Percentiles rank a stretch among this genome's conserved stretches.
Conservation (phyloP, 2,888 invertebrate species). For the Tineola bisselliella region DNA sequence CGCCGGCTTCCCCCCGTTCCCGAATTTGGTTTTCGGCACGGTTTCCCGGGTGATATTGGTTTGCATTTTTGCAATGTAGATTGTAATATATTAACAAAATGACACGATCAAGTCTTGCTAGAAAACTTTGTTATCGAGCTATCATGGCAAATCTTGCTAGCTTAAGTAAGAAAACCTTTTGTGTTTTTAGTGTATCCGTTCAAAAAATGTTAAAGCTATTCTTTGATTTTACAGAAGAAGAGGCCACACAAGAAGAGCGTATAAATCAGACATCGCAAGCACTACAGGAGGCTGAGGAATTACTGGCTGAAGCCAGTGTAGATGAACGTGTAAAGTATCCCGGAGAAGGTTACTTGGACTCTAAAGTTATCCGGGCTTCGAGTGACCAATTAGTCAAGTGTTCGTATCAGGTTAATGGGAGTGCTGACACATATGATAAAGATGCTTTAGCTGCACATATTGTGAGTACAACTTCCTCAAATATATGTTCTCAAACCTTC, state of each 20-base stretch:
- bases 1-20: too few species aligned
- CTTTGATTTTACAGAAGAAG: slow-evolving; percentile 30
- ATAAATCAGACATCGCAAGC: slow-evolving; percentile 38
- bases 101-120: neutral
- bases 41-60: too few species aligned
- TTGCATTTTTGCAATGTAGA: too few species aligned
- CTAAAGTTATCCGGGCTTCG: slow-evolving; percentile 43
- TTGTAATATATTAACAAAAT: too few species aligned
- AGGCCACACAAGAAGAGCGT: slow-evolving; percentile 32
- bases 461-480: slow-evolving; percentile 31
- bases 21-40: too few species aligned
- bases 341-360: slow-evolving; percentile 45
- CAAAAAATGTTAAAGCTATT: too few species aligned
- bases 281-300: slow-evolving; percentile 31
- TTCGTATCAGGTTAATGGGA: slow-evolving; percentile 43
- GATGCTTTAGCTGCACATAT: slow-evolving; percentile 56
- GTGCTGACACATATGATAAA: slow-evolving; percentile 54
- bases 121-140: neutral
- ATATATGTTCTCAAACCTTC: neutral
- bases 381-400: slow-evolving; percentile 42
- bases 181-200: too few species aligned
- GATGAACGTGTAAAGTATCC: slow-evolving; percentile 45
- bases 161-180: neutral
- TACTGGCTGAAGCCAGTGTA: slow-evolving; percentile 35
- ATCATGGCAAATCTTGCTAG: neutral